Evolutionary conservation across 2,888 invertebrate species (phyloP).

Genomic region (Cephus nigrinus): DNA sequence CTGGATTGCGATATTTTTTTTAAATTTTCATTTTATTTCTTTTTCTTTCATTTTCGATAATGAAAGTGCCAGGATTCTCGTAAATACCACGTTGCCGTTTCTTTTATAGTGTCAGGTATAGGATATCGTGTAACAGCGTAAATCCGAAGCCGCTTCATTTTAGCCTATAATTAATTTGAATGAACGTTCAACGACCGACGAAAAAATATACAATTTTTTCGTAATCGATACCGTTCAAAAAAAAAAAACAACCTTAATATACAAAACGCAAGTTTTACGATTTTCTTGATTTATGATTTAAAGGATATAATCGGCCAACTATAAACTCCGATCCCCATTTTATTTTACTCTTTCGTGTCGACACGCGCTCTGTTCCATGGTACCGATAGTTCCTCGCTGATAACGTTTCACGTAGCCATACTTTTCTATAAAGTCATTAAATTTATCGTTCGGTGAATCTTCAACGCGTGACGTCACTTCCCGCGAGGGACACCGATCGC

Average conservation of each 20-base stretch:
- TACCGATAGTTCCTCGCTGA: constrained; percentile 46
- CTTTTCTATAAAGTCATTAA: constrained; percentile 61
- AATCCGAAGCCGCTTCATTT: neutral
- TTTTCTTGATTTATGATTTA: constrained; percentile 53
- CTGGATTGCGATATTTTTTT: too few relatives aligned
- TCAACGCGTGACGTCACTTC: constrained; percentile 7
- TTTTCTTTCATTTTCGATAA: neutral
- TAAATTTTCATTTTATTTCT: neutral
- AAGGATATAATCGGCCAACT: constrained; percentile 39
- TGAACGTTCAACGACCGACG: neutral
- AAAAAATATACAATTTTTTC: neutral
- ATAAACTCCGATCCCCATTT: constrained; percentile 38
- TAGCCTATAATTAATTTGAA: neutral
- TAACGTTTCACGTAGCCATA: constrained; percentile 36
- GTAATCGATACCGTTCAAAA: neutral
- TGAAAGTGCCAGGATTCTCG: neutral
- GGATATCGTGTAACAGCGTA: neutral
- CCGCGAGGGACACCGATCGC: neutral
- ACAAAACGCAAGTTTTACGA: constrained; percentile 21
- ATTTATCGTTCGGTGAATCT: constrained; percentile 50
- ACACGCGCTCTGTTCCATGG: constrained; percentile 41
- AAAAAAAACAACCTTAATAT: neutral
- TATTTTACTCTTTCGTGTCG: constrained; percentile 55
- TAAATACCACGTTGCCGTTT: neutral
- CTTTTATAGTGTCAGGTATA: neutral